Base-by-base conservation (phyloP, 1,140 invertebrate species). In the Schlechtendalia chinensis region DNA sequence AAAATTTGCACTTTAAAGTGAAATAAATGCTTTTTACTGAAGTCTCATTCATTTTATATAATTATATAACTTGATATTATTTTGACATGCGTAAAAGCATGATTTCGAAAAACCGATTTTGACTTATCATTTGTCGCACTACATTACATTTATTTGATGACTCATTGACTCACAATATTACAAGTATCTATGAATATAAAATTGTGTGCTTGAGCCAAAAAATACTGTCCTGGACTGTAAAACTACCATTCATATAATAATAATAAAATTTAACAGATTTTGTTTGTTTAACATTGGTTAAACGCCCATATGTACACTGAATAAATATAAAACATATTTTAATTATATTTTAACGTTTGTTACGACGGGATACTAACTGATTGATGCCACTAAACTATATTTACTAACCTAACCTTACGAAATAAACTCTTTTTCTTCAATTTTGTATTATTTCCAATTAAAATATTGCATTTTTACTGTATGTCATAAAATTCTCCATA, bases 261-360 rank as follows among this genome's bases (percentile, higher is more conserved):
- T 27, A 54, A 53, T 53, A 72, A n/a, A 72, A 71, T 50, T 71
- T 27, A 71, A 72, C 69, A 72, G 47, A 72, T 54, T 72, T 29
- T 72, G 29, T 54, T 72, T 54, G 69, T 72, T 29, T 45, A 32
- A 53, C 29, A 72, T 54, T 14, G 67, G 22, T 53, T 53, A 19
- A 53, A 53, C 10, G 16, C 39, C 27, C 5, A 50, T 1, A 54
- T 14, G 5, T 19, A 54, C 50, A 29, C 69, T 72, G 27, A 72
- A n/a, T 47, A 72, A 72, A 72, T 54, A 72, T 32, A 72, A 72
- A 72, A 53, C 69, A 72, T 72, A 72, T 72, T 72, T 72, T 29
- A 54, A 54, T 54, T 72, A 72, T 10, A 29, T 53, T 12, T 17
- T 19, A 72, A 72, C 69, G 17, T 54, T 53, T 54, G 29, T 54